phyloP scores from a whole-genome alignment of 2,797 vertebrate genomes.

The Melanotaenia parkinsoni region DNA sequence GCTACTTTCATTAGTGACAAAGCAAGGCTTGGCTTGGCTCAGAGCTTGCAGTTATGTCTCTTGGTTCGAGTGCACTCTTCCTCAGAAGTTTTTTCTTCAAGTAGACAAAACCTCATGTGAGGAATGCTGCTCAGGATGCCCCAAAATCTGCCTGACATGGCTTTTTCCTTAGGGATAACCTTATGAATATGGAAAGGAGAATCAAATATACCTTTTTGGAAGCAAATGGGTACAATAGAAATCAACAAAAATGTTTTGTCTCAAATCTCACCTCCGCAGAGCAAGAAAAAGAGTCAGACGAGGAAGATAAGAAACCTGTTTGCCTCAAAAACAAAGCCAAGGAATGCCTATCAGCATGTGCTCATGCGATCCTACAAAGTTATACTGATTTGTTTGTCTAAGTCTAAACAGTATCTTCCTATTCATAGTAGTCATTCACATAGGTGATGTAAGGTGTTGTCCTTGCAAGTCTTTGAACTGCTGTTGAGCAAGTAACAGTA shows the following conservation, averaged over 20 bases:
- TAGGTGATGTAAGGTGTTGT: constrained; percentile 12
- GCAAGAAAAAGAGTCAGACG: constrained; percentile 46
- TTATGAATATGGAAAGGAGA: constrained; percentile 75
- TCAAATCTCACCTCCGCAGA: constrained; percentile 59
- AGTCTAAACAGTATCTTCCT: not conserved
- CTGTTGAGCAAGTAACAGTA: constrained; percentile 29
- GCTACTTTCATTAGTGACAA: constrained; percentile 85
- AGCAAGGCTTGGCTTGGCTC: constrained; percentile 77
- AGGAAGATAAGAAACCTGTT: constrained; percentile 48
- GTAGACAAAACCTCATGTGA: constrained; percentile 66
- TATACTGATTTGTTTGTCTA: not conserved
- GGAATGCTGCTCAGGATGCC: constrained; percentile 69
- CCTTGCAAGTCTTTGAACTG: constrained; percentile 35
- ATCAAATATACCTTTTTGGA: constrained; percentile 70
- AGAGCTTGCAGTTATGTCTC: constrained; percentile 68
- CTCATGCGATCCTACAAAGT: constrained; percentile 22
- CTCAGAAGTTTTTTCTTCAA: constrained; percentile 71
- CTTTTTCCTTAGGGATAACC: constrained; percentile 57
- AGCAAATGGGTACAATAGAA: constrained; percentile 72
- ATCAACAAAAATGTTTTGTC: constrained; percentile 66
- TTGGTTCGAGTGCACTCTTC: constrained; percentile 68
- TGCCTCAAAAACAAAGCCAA: constrained; percentile 38
- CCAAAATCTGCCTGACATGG: constrained; percentile 70
- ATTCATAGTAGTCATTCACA: constrained; percentile 13
- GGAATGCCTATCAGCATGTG: constrained; percentile 9